Evolutionary conservation across 2,888 invertebrate species (phyloP).

Genomic region (Acanthoscelides obtectus): DNA sequence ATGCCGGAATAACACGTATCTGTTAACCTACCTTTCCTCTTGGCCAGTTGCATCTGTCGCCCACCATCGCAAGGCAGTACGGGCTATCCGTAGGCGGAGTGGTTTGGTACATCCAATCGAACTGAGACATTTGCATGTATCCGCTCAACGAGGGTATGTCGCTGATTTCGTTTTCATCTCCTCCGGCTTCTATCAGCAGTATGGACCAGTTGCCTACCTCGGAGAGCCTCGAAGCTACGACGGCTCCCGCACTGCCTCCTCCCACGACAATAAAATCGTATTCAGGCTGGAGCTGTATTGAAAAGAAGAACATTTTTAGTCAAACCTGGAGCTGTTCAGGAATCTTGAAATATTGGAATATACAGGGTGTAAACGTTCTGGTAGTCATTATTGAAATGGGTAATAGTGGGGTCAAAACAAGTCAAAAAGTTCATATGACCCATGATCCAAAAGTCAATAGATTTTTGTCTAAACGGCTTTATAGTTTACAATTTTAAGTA

Average conservation of each 20-base stretch:
- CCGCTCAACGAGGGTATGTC: conserved; percentile 83
- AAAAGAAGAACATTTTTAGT: conserved; percentile 18
- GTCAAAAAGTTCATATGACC: no score
- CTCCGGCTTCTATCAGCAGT: conserved; percentile 79
- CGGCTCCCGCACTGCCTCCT: conserved; percentile 86
- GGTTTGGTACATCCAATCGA: conserved; percentile 92
- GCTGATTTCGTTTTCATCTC: conserved; percentile 83
- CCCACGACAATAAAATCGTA: conserved; percentile 87
- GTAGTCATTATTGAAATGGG: no score
- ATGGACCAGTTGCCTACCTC: conserved; percentile 80
- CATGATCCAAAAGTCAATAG: no score
- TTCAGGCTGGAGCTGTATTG: conserved; percentile 66
- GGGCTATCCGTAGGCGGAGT: conserved; percentile 70
- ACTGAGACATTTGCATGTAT: conserved; percentile 77
- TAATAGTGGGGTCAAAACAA: no score
- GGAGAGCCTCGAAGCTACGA: conserved; percentile 77
- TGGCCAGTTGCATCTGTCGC: conserved; percentile 86
- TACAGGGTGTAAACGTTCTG: no score
- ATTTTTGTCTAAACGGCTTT: no score
- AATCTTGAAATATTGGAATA: no score
- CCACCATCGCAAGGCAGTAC: conserved; percentile 85
- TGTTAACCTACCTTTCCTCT: conserved; percentile 78
- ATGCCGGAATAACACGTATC: no score
- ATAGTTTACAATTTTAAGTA: no score
- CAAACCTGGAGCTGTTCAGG: no score